A percentile compares a stretch with the other conserved stretches of the same genome.
Conservation (phyloP, 2,113 vertebrate genomes). For the Apodemus speciosus region DNA sequence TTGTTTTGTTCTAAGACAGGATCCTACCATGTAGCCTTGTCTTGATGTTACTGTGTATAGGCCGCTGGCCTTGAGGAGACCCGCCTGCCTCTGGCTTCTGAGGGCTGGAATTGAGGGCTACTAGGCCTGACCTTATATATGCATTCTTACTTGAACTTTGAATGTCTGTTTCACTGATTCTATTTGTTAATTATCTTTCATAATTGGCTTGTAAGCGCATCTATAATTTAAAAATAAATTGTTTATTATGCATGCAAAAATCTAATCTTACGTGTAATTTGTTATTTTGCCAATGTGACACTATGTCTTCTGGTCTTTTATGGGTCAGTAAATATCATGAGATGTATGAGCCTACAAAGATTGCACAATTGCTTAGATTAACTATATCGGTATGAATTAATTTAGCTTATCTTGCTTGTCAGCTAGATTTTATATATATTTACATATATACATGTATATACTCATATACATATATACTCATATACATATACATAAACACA, state of each 20-base stretch:
- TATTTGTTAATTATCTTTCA: conserved; percentile 37
- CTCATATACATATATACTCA: too few relatives aligned
- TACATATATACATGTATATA: neutral
- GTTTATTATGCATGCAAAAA: conserved; percentile 48
- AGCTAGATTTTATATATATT: neutral
- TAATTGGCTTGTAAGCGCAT: conserved; percentile 14
- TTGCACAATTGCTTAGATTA: conserved; percentile 2
- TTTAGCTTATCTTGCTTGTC: neutral
- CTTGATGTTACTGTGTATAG: neutral
- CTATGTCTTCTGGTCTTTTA: conserved; percentile 44
- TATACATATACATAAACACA: too few relatives aligned
- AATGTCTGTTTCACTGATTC: conserved; percentile 35
- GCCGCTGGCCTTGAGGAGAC: neutral
- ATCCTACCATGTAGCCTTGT: neutral
- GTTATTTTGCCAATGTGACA: conserved; percentile 29
- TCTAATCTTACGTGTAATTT: conserved; percentile 65
- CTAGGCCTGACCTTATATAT: neutral
- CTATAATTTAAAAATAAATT: conserved; percentile 37
- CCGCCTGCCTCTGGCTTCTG: neutral
- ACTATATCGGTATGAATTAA: conserved; percentile 28
- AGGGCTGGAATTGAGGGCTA: neutral
- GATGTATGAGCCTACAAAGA: conserved; percentile 49
- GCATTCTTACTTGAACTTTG: conserved; percentile 50
- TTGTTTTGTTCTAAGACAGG: neutral
- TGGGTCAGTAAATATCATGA: neutral